Percentiles rank a stretch among this genome's conserved stretches.
phyloP scores from a whole-genome alignment of 2,888 invertebrate genomes.

The Orchesella flavescens region DNA sequence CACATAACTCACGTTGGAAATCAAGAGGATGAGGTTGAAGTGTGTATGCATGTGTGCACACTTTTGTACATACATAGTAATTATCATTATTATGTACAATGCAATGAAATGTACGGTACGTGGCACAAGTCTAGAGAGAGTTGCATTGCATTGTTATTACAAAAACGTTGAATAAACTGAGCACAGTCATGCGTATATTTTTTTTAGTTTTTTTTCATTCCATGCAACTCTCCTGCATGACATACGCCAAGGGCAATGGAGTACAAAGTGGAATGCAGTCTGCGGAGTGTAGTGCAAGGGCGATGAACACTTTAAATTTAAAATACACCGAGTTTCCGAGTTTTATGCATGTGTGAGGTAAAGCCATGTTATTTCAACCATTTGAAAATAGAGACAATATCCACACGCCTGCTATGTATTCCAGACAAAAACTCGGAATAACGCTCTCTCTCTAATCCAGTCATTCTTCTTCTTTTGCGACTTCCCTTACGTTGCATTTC shows the following conservation, averaged over 20 bases:
- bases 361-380: conserved; percentile 40
- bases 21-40: conserved; percentile 46
- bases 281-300: conserved; percentile 14
- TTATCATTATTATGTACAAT: conserved; percentile 49
- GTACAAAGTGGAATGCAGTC: conserved; percentile 8
- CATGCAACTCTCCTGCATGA: conserved; percentile 1
- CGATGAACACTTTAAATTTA: conserved; percentile 47
- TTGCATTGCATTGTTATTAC: conserved; percentile 31
- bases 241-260: conserved; percentile 17
- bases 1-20: conserved; percentile 52
- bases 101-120: no score
- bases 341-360: conserved; percentile 43
- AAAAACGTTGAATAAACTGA: background rate
- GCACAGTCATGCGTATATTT: background rate
- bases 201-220: background rate
- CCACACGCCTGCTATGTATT: background rate
- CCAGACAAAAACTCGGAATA: background rate
- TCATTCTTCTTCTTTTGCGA: conserved; percentile 22
- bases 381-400: conserved; percentile 9
- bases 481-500: background rate
- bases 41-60: conserved; percentile 40
- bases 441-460: conserved; percentile 25
- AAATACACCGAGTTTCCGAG: conserved; percentile 7
- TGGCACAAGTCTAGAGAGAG: no score
- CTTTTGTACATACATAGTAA: conserved; percentile 31